Base-by-base conservation (phyloP, 2,888 invertebrate species). In the Globia sparganii region DNA sequence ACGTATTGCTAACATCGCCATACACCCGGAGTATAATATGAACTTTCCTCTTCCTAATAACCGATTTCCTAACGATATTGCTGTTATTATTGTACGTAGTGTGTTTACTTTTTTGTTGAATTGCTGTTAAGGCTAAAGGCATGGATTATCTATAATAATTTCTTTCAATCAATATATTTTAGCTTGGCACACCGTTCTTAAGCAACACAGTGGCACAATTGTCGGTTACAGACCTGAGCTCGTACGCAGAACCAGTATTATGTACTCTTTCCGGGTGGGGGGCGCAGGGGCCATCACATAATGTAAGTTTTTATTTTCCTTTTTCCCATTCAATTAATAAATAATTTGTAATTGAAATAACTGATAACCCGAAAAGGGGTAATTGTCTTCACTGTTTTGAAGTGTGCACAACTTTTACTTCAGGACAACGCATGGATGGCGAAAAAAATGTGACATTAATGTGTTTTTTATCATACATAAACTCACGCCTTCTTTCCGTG, bases 1-100 rank as follows among this genome's bases (percentile, higher is more conserved):
- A 25, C 62, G 6, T 11, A 85, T 92, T 11, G 83, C 88, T 8
- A 89, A 88, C 67, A 85, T 85, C 43, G 87, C 87, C 2, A 65
- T 88, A 0, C 91, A 92, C 49, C 91, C 90, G 0, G 77, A 43
- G 18, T 82, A 37, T 56, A 61, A 68, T 25, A 65, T 25, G 6
- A 31, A 2, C 11, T 11, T 34, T 49, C 49, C 28, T 28, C 28
- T 9, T 61, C 18, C 46, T 18, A 31, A n/a, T 68, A 53, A 68
- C 53, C 68, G 15, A 11, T 61, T 28, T 69, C 0, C 49, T 13
- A 37, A 81, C 8, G 83, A 81, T 59, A 82, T 81, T 62, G 81
- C 78, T 37, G 58, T 82, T 53, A 78, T 81, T 43, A 67, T 72
- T 6, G 81, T 81, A 43, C 66, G 83, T 66, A 40, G 13, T 62